Base-by-base conservation (phyloP, 2,888 invertebrate genomes). In the Idaea straminata region DNA sequence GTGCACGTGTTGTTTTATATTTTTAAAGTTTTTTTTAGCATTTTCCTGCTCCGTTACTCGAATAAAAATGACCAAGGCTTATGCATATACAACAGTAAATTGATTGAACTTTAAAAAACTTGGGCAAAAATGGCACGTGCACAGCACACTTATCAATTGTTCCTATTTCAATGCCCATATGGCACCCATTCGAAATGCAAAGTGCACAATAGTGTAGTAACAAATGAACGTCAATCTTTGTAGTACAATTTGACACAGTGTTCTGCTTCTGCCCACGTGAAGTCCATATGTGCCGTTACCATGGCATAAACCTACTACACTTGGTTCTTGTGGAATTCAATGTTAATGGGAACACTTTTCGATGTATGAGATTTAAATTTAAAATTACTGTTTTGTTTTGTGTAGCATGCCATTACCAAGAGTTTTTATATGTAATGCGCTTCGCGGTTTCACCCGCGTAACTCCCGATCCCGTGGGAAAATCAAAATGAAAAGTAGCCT, bases 191-290 rank as follows among this genome's bases (percentile, higher is more conserved):
- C 25, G 15, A 10, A 57, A 35, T 13, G 6, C 13, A 25, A 38
- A n/a, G 35, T 61, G 57, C 64, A 66, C 64, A 62, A 62, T 57
- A 57, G 60, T 6, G 47, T 47, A 47, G 47, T 47, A 47, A 47
- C 47, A 47, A 47, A 47, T 47, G 47, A 47, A 47, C 47, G 47
- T 47, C 47, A 47, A 47, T 47, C 47, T 47, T 47, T 47, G 47
- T 47, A 47, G 66, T 5, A 57, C 16, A 36, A 57, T n/a, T 16
- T 62, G 66, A 7, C 66, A 68, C 67, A 68, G 59, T 25, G 61
- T 36, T 47, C 59, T 64, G 61, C 57, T 35, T 66, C 73, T 69
- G 63, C 77, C 77, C 77, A 79, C 79, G 75, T 73, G 64, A 47
- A 47, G 13, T 47, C 47, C 47, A 47, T 47, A 47, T 47, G 25